Evolutionary conservation across 2,797 vertebrate species (phyloP), one percentile per base, ranked within the genome.

Genomic region (Coccyzus lansbergi): DNA sequence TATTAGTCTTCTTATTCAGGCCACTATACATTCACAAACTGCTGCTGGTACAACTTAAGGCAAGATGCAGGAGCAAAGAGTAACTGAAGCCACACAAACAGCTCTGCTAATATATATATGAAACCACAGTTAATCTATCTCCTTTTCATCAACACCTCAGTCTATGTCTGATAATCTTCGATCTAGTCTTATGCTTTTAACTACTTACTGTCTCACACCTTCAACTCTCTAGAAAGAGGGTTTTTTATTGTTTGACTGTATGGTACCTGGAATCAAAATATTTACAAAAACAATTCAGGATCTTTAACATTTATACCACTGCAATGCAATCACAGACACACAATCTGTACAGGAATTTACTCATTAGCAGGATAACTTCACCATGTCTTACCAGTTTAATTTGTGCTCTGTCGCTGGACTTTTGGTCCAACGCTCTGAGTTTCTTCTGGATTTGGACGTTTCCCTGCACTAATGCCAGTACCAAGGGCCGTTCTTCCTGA

Each of bases 401-500:
- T 98, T 95, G 97, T 98, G 97, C 97, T 98, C 94, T 98, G 98
- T 94, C 97, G 98, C 96, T 98, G 98, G 96, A 98, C 97, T 97
- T 99, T 99, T 28, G 96, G 97, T 78, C 96, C 97, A 83, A 95
- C 82, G 67, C 97, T 97, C 78, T 97, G 96, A 7, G 83, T 94
- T 65, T 97, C 94, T 93, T 99, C 98, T 75, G 97, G 97, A 94
- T 84, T 97, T 29, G 97, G 98, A 15, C 98, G 98, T 95, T 99
- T 99, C 79, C 98, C 98, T 34, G 95, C 87, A 29, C 91, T 93
- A 51, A 98, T 75, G 74, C 95, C 95, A 82, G 95, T 49, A 88
- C 93, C 95, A 93, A 96, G 36, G 34, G 90, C 88, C 67, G 96
- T 96, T 97, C 98, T 97, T 89, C 98, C 99, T 99, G 96, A 68